Percentiles rank a stretch among this genome's conserved stretches.
These are phyloP conservation scores for Molothrus ater DNA, from an alignment of 2,797 vertebrate genomes.

Conservation along the genomic window DNA sequence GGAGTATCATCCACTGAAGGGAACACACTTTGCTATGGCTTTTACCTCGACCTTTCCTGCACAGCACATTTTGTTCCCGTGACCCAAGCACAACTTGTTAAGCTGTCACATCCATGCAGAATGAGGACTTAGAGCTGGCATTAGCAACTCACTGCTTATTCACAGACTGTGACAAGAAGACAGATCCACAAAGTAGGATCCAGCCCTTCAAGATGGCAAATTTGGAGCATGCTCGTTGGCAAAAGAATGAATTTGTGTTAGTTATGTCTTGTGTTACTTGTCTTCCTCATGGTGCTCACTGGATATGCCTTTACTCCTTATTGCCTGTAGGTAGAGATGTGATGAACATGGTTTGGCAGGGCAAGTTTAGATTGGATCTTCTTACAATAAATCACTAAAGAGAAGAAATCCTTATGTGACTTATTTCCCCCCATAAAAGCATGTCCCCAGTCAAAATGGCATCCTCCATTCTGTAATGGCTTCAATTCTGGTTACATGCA, in stretches of 20 bases:
- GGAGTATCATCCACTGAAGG: background rate
- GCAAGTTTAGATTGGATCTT: background rate
- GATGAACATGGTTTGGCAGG: background rate
- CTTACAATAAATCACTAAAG: background rate
- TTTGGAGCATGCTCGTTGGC: background rate
- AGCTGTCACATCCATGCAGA: background rate
- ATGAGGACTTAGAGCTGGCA: background rate
- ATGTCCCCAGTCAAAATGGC: background rate
- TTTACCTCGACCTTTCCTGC: background rate
- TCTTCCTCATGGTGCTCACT: background rate
- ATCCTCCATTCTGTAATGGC: background rate
- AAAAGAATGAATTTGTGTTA: background rate
- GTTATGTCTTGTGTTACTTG: background rate
- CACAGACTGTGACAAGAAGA: background rate
- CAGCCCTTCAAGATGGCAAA: background rate
- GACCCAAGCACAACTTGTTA: background rate
- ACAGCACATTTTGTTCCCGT: background rate
- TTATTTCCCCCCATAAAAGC: background rate
- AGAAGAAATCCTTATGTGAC: background rate
- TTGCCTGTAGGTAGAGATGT: background rate
- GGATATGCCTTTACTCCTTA: background rate
- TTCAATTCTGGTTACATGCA: background rate
- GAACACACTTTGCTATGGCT: background rate
- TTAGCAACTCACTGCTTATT: background rate
- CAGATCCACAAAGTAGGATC: background rate